Percentiles rank a stretch among this genome's conserved stretches.
Conservation (phyloP, 2,888 invertebrate species). For the Steinernema scapterisci region DNA sequence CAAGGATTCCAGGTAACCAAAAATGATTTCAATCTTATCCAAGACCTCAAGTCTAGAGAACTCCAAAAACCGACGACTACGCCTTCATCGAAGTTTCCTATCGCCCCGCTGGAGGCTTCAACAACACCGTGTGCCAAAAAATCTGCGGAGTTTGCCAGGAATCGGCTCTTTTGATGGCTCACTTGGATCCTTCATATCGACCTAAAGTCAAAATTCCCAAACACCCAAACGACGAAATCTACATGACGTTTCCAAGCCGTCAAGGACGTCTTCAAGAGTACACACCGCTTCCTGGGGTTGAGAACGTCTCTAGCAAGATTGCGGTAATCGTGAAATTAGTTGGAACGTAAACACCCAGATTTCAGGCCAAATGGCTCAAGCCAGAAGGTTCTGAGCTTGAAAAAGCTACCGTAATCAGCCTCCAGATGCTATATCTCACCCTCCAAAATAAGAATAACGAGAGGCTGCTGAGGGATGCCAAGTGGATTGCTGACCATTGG, state of each 20-base stretch:
- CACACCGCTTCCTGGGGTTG: not conserved
- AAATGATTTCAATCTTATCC: no score
- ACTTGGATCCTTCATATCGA: not conserved
- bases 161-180: not conserved
- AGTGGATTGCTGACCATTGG: slow-evolving; percentile 3
- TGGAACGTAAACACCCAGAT: no score
- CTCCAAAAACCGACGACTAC: not conserved
- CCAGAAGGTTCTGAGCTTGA: not conserved
- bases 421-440: not conserved
- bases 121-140: not conserved
- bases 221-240: not conserved
- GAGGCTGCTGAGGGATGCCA: not conserved
- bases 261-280: not conserved
- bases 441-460: not conserved
- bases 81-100: slow-evolving; percentile 6
- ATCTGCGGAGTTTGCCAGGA: slow-evolving; percentile 7
- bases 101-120: not conserved
- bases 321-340: not conserved
- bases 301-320: not conserved
- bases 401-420: not conserved
- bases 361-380: not conserved
- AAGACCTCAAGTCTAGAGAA: no score
- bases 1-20: not conserved
- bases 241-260: not conserved
- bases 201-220: not conserved